phyloP scores from a whole-genome alignment of 2,888 invertebrate species.

The Dryobotodes eremita region DNA sequence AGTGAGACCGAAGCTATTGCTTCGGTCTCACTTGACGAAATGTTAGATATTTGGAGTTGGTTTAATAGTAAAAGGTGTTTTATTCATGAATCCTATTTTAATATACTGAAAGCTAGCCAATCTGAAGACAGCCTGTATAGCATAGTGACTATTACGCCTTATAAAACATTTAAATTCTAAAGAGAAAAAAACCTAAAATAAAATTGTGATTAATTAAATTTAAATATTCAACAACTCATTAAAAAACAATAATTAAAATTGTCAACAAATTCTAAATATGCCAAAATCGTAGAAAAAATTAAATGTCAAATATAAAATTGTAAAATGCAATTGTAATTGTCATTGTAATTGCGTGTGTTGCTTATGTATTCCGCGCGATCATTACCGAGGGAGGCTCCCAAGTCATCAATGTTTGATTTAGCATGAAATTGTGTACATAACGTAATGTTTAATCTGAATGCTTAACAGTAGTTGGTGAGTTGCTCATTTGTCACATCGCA shows the following conservation, averaged over 20 bases:
- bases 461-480: conserved; percentile 1
- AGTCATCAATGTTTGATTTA: conserved; percentile 46
- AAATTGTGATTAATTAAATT: no score
- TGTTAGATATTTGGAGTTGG: not conserved
- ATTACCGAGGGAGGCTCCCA: conserved; percentile 31
- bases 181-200: no score
- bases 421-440: conserved; percentile 50
- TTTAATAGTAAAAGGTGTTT: not conserved
- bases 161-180: no score
- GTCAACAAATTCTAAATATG: no score
- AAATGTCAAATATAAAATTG: no score
- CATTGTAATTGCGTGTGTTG: no score
- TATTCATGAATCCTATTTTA: not conserved
- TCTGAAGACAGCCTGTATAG: not conserved
- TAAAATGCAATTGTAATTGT: no score
- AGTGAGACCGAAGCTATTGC: no score
- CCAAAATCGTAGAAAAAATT: no score
- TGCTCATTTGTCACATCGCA: conserved; percentile 11
- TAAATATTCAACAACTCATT: no score
- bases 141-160: no score
- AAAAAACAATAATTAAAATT: no score
- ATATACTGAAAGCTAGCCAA: not conserved
- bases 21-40: not conserved
- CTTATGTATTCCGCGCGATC: not conserved
- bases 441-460: conserved; percentile 12